phyloP scores from a whole-genome alignment of 2,797 vertebrate species.

The Squalus acanthias region DNA sequence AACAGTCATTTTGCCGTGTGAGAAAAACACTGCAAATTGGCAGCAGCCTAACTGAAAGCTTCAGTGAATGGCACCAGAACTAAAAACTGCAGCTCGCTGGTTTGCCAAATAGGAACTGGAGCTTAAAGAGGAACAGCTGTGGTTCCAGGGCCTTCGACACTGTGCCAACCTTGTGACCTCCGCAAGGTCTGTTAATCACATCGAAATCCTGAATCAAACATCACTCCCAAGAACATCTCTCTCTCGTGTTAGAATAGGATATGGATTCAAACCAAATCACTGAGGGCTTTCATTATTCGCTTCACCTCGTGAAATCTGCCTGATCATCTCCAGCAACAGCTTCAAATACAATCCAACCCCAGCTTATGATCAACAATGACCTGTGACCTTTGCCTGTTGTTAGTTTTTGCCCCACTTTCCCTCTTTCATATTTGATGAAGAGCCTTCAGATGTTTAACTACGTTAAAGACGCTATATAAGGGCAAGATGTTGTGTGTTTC shows the following conservation, averaged over 20 bases:
- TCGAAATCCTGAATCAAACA: too few relatives aligned
- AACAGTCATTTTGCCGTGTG: background rate
- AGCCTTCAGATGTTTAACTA: too few relatives aligned
- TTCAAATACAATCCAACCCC: background rate
- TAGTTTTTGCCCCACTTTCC: background rate
- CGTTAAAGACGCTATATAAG: background rate
- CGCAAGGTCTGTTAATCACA: background rate
- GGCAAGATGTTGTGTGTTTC: background rate
- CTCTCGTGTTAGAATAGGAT: background rate
- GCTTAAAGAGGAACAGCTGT: constrained; percentile 31
- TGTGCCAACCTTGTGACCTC: background rate
- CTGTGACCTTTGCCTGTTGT: background rate
- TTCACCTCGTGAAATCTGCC: background rate
- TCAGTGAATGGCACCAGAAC: too few relatives aligned
- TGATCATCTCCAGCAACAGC: background rate
- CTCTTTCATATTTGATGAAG: background rate
- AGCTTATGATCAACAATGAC: background rate
- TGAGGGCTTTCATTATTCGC: background rate
- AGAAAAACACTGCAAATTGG: background rate
- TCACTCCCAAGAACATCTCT: background rate
- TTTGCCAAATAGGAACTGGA: background rate
- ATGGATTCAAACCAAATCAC: background rate
- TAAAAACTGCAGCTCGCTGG: background rate
- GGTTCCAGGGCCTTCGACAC: background rate
- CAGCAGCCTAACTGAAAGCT: background rate